Conservation (phyloP, 1,140 invertebrate genomes). For the Linepithema humile region DNA sequence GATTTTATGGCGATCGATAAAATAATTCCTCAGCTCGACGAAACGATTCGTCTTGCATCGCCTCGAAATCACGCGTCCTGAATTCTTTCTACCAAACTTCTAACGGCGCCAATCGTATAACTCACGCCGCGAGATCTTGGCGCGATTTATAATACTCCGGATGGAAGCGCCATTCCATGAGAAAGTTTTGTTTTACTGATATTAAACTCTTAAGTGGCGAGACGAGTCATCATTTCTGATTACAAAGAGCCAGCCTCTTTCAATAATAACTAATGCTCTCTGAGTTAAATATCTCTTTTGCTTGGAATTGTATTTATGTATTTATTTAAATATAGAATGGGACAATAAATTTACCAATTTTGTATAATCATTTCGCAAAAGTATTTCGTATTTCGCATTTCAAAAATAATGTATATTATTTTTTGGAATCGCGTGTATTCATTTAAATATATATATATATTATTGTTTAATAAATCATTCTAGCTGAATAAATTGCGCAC, state of each 20-base stretch:
- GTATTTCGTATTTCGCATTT: no score
- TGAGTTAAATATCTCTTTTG: no score
- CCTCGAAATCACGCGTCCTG: conserved; percentile 44
- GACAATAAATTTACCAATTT: background rate
- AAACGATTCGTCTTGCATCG: conserved; percentile 60
- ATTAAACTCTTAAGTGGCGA: conserved; percentile 40
- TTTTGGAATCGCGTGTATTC: no score
- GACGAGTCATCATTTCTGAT: background rate
- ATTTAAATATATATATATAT: background rate
- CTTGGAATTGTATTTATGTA: no score
- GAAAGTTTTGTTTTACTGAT: conserved; percentile 20
- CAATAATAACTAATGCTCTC: background rate
- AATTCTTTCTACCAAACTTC: conserved; percentile 34
- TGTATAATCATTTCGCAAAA: no score
- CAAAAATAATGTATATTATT: no score
- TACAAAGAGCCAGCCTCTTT: background rate
- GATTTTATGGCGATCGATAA: conserved; percentile 54
- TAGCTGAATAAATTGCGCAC: background rate
- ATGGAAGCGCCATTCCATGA: background rate
- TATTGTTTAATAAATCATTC: background rate
- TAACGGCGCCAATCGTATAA: conserved; percentile 47
- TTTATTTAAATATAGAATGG: background rate
- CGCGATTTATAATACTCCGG: conserved; percentile 61
- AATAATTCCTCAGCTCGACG: conserved; percentile 64
- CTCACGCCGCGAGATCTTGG: conserved; percentile 27